phyloP scores from a whole-genome alignment of 2,888 invertebrate species.

The Hecatera dysodea region DNA sequence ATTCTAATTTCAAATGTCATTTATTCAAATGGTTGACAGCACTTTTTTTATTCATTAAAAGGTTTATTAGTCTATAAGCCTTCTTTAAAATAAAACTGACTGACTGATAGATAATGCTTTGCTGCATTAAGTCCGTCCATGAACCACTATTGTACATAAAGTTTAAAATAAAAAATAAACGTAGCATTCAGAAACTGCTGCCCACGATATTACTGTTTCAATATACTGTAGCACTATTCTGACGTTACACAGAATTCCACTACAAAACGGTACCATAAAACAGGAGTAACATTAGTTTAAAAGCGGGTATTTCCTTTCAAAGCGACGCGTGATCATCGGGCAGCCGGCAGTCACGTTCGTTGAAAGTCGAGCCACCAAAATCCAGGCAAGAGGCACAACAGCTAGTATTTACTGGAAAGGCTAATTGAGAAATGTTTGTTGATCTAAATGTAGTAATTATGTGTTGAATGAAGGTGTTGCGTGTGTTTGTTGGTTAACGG shows the following conservation, averaged over 20 bases:
- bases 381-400: not conserved
- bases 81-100: too few species aligned
- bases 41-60: too few species aligned
- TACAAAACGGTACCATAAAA: conserved; percentile 29
- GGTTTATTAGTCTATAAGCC: too few species aligned
- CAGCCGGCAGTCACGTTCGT: conserved; percentile 64
- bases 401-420: conserved; percentile 32
- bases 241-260: not conserved
- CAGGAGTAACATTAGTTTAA: conserved; percentile 6
- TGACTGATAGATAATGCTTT: too few species aligned
- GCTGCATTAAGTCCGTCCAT: too few species aligned
- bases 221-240: not conserved
- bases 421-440: conserved; percentile 32
- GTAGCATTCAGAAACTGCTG: not conserved
- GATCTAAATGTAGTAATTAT: not conserved
- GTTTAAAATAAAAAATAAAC: not conserved
- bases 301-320: conserved; percentile 63
- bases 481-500: not conserved
- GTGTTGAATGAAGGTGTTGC: not conserved
- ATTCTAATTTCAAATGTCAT: too few species aligned
- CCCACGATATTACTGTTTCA: not conserved
- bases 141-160: too few species aligned
- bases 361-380: conserved; percentile 18
- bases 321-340: conserved; percentile 61
- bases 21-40: too few species aligned